Percentiles rank a stretch among this genome's conserved stretches.
phyloP scores from a whole-genome alignment of 2,888 invertebrate genomes.

The Drosophila percnosoma region DNA sequence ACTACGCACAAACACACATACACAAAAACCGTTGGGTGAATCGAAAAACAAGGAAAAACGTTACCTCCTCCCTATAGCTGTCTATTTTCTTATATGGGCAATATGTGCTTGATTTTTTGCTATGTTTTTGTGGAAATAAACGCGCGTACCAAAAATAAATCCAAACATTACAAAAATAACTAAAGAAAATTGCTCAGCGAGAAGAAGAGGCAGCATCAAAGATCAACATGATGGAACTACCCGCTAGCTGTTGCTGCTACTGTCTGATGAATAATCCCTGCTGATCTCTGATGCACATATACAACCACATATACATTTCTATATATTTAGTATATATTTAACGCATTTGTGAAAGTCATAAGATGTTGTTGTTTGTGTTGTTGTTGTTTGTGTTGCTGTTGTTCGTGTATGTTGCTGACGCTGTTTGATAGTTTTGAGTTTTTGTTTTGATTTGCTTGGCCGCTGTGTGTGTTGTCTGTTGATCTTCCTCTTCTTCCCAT shows the following conservation, averaged over 20 bases:
- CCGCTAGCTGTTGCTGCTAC: constrained; percentile 21
- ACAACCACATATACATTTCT: constrained; percentile 18
- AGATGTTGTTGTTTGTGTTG: constrained; percentile 25
- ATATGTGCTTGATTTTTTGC: constrained; percentile 68
- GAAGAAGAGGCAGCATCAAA: constrained; percentile 41
- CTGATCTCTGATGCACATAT: constrained; percentile 54
- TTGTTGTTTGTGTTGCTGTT: constrained; percentile 15
- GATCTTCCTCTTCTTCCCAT: constrained; percentile 7
- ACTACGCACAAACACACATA: constrained; percentile 24
- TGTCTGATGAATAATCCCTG: constrained; percentile 73
- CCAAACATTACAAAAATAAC: constrained; percentile 78
- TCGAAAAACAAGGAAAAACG: constrained; percentile 14
- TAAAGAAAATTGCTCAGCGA: constrained; percentile 48
- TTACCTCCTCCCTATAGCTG: constrained; percentile 29
- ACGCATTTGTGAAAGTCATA: constrained; percentile 40
- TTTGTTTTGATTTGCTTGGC: constrained; percentile 75
- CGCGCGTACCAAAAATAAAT: constrained; percentile 72
- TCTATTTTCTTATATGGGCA: constrained; percentile 46
- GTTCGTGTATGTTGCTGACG: constrained; percentile 25
- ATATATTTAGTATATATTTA: constrained; percentile 14
- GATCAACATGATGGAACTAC: constrained; percentile 60
- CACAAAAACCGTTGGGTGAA: not conserved
- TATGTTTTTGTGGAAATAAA: constrained; percentile 62
- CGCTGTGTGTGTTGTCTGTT: constrained; percentile 34
- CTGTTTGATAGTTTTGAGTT: constrained; percentile 74